phyloP scores from a whole-genome alignment of 1,140 invertebrate genomes.

The Caenorhabditis tropicalis region DNA sequence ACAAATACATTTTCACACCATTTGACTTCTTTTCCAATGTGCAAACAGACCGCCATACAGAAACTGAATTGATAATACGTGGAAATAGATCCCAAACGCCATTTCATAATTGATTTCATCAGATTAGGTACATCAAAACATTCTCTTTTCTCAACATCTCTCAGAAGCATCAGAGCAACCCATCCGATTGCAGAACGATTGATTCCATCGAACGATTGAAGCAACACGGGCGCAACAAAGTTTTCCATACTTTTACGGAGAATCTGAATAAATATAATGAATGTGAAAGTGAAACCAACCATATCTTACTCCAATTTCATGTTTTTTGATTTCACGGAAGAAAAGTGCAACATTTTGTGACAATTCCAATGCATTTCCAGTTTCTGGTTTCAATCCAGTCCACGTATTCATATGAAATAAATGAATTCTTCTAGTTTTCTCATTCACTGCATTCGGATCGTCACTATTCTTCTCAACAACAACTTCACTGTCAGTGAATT shows the following conservation, averaged over 20 bases:
- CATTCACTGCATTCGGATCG: not conserved
- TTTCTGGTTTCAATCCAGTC: not conserved
- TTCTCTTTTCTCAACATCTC: conserved; percentile 36
- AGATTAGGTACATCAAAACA: conserved; percentile 43
- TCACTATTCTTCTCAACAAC: not conserved
- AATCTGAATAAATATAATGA: not conserved
- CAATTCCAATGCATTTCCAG: not conserved
- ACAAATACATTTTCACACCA: not conserved
- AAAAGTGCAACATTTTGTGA: not conserved
- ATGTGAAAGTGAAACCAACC: not conserved
- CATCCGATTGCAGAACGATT: conserved; percentile 24
- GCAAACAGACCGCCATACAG: not conserved
- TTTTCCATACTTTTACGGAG: conserved; percentile 12
- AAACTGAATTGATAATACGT: not conserved
- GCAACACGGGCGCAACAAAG: not conserved
- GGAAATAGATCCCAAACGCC: not conserved
- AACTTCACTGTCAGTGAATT: not conserved
- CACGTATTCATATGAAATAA: not conserved
- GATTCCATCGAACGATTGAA: not conserved
- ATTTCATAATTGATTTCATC: conserved; percentile 25
- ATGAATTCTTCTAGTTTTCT: not conserved
- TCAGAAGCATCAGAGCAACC: conserved; percentile 23
- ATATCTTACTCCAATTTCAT: not conserved
- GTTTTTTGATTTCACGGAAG: not conserved
- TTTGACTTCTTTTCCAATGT: not conserved